Percentiles rank a stretch among this genome's conserved stretches.
phyloP scores from a whole-genome alignment of 2,888 invertebrate genomes.

The Phyllotreta cruciferae region DNA sequence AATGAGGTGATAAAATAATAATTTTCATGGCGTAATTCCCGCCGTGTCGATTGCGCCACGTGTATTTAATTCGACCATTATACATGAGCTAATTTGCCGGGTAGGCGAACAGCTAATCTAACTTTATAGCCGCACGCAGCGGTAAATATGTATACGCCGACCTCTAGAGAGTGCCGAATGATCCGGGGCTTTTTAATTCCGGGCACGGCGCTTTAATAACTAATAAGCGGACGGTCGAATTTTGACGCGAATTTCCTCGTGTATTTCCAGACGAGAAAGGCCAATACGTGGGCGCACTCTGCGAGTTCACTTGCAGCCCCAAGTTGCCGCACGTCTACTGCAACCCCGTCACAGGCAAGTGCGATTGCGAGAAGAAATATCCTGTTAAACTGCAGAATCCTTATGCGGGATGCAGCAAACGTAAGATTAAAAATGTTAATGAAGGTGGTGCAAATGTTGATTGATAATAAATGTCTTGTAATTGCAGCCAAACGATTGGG shows the following conservation, averaged over 20 bases:
- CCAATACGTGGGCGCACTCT: slow-evolving; percentile 80
- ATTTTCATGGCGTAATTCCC: slow-evolving; percentile 10
- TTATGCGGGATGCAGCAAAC: slow-evolving; percentile 82
- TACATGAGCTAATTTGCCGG: slow-evolving; percentile 26
- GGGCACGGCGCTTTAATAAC: slow-evolving; percentile 2
- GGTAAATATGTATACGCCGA: not conserved
- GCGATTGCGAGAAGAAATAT: slow-evolving; percentile 82
- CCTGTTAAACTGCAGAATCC: slow-evolving; percentile 82
- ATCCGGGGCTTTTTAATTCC: not conserved
- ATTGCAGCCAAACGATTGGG: slow-evolving; percentile 71
- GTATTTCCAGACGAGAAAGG: slow-evolving; percentile 67
- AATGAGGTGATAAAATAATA: slow-evolving; percentile 2
- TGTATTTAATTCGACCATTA: slow-evolving; percentile 14
- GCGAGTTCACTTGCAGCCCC: slow-evolving; percentile 77
- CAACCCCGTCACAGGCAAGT: slow-evolving; percentile 71
- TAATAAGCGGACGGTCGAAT: not conserved
- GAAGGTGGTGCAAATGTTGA: too few species aligned
- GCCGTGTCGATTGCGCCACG: slow-evolving; percentile 14
- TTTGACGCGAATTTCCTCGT: too few species aligned
- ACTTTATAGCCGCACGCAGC: slow-evolving; percentile 10
- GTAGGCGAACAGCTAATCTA: slow-evolving; percentile 8
- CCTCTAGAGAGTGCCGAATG: not conserved
- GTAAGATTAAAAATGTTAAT: slow-evolving; percentile 68
- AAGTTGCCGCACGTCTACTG: slow-evolving; percentile 79
- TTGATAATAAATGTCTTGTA: not conserved